Conservation (phyloP, 2,797 vertebrate genomes). For the Poecilia velifera region DNA sequence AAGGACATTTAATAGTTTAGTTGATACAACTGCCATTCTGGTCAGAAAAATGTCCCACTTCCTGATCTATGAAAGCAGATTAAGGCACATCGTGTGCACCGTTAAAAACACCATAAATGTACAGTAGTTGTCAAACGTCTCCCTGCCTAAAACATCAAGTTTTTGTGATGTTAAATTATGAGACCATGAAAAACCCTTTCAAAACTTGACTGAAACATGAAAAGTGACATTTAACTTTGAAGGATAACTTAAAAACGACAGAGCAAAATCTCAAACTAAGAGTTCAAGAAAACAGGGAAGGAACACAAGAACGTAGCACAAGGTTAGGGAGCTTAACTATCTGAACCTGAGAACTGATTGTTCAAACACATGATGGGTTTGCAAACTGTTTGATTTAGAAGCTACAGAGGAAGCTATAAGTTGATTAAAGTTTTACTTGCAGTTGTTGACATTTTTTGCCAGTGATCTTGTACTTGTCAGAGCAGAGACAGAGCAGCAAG, state of each 20-base stretch:
- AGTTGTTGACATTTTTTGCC: neutral
- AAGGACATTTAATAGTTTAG: neutral
- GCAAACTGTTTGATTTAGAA: neutral
- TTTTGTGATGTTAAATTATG: neutral
- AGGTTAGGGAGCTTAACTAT: neutral
- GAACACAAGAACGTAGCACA: neutral
- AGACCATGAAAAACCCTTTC: neutral
- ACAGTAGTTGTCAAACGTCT: neutral
- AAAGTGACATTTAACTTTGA: neutral
- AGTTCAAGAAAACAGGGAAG: neutral
- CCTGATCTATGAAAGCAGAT: neutral
- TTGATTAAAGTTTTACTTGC: neutral
- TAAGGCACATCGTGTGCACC: neutral
- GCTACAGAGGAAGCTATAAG: neutral
- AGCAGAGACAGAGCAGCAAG: neutral
- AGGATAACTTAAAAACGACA: neutral
- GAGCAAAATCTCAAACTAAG: neutral
- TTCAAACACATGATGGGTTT: neutral
- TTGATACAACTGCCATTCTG: neutral
- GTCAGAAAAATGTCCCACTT: neutral
- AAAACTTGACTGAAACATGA: neutral
- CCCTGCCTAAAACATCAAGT: neutral
- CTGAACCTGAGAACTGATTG: neutral
- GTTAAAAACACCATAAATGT: neutral
- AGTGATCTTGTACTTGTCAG: neutral